Evolutionary conservation across 2,113 vertebrate species (phyloP).

Genomic region (Pygoscelis adeliae): DNA sequence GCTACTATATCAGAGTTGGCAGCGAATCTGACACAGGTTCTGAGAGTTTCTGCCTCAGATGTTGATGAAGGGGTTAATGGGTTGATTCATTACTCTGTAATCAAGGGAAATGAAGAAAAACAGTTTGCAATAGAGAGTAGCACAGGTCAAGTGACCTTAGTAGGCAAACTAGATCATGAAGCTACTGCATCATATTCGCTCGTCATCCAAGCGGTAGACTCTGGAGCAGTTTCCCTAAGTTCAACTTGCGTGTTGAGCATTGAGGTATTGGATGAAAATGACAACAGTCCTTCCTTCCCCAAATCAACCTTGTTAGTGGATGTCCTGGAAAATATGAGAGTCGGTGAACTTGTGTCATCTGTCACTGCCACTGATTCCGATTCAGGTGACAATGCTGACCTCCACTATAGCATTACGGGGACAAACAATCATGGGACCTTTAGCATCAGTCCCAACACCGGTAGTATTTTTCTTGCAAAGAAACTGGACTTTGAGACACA

Average conservation of each 20-base stretch:
- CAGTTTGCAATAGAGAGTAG: slow-evolving; percentile 86
- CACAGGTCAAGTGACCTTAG: slow-evolving; percentile 90
- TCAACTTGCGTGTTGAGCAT: slow-evolving; percentile 90
- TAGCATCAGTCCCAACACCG: slow-evolving; percentile 94
- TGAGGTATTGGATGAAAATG: slow-evolving; percentile 93
- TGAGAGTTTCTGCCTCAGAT: slow-evolving; percentile 93
- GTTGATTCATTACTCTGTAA: slow-evolving; percentile 85
- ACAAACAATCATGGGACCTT: slow-evolving; percentile 95
- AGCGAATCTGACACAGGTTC: slow-evolving; percentile 88
- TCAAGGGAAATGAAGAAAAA: slow-evolving; percentile 90
- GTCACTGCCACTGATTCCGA: slow-evolving; percentile 92
- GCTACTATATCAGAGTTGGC: slow-evolving; percentile 93
- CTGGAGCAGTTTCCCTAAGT: slow-evolving; percentile 79
- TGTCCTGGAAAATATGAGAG: slow-evolving; percentile 94
- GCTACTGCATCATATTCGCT: slow-evolving; percentile 88
- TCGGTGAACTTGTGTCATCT: slow-evolving; percentile 93
- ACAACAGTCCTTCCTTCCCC: slow-evolving; percentile 93
- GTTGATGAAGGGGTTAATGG: slow-evolving; percentile 93
- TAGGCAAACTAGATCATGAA: slow-evolving; percentile 94
- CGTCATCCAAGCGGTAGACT: slow-evolving; percentile 89
- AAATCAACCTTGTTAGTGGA: slow-evolving; percentile 88
- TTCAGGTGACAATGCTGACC: slow-evolving; percentile 91
- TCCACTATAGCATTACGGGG: slow-evolving; percentile 91
- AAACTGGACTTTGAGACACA: slow-evolving; percentile 95
- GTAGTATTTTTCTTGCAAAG: slow-evolving; percentile 93